Evolutionary conservation across 2,888 invertebrate species (phyloP), one percentile per base, ranked within the genome.

Genomic region (Chrysomela aeneicollis): DNA sequence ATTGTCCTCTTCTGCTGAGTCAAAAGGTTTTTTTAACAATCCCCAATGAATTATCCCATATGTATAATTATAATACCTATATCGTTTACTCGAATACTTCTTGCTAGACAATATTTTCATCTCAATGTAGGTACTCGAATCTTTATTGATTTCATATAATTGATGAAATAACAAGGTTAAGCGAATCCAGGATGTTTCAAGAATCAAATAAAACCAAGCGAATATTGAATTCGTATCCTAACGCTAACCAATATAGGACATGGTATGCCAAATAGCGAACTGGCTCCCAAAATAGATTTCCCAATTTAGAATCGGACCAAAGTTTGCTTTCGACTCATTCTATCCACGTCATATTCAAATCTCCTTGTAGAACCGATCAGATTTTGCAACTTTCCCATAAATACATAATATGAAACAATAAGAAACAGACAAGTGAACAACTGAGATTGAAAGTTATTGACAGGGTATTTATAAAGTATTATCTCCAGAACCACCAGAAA

Each of bases 161-260:
- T 3, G 35, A 35, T 12, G 35, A 10, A 35, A 12, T 35, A 10
- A 35, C 10, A 35, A 35, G 12, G 35, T 35, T 10, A 18, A n/a
- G n/a, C 54, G 6, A 35, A 21, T 19, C 15, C 17, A 15, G 64
- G 26, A 58, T 57, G 21, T 66, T 66, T 50, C 62, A 47, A 63
- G 67, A 69, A 69, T 32, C 53, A 46, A 53, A 53, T 64, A 55
- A 35, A 60, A 58, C 59, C 55, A 51, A 54, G 63, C 61, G 51
- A 63, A 67, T 70, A 69, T 72, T 69, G 69, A 67, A 66, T 70
- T 70, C 69, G 69, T 65, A 52, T 61, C 42, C 65, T 61, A 64
- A 59, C 32, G 54, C 64, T 67, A 72, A 69, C 76, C 76, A 76
- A 79, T 78, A 74, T 79, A 76, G 79, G 78, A 68, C 77, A 78